Conservation (phyloP, 1,140 invertebrate genomes). For the Laodelphax striatellus region DNA sequence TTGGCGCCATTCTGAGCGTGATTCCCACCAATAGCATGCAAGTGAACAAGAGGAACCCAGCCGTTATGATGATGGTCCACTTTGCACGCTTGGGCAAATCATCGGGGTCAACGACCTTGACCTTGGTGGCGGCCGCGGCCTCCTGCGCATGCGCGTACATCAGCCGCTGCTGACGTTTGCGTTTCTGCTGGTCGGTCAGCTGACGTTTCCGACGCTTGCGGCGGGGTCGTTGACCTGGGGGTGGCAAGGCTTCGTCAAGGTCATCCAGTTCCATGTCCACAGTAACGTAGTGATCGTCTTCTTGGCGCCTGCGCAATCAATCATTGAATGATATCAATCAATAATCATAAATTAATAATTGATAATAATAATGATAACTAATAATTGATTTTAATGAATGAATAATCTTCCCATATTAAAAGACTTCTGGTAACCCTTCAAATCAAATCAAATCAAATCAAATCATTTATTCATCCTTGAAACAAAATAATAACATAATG, state of each 20-base stretch:
- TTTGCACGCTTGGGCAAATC: conserved; percentile 68
- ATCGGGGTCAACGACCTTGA: conserved; percentile 43
- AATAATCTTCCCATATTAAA: no score
- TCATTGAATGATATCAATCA: no score
- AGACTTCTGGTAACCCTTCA: no score
- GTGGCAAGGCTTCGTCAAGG: not conserved
- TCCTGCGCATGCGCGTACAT: not conserved
- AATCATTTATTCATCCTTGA: no score
- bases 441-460: no score
- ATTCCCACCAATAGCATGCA: conserved; percentile 79
- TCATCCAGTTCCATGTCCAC: conserved; percentile 14
- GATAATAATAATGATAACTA: no score
- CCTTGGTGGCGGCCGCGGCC: not conserved
- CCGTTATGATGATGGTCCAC: conserved; percentile 80
- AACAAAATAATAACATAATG: no score
- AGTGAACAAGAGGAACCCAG: conserved; percentile 70
- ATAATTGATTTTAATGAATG: no score
- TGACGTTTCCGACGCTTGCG: not conserved
- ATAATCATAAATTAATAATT: no score
- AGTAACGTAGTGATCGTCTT: conserved; percentile 16
- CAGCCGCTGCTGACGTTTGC: not conserved
- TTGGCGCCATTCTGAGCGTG: conserved; percentile 76
- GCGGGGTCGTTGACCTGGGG: not conserved
- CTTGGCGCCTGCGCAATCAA: not conserved
- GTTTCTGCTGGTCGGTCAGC: not conserved